phyloP scores from a whole-genome alignment of 2,888 invertebrate genomes.

The Epirrhoe tristata region DNA sequence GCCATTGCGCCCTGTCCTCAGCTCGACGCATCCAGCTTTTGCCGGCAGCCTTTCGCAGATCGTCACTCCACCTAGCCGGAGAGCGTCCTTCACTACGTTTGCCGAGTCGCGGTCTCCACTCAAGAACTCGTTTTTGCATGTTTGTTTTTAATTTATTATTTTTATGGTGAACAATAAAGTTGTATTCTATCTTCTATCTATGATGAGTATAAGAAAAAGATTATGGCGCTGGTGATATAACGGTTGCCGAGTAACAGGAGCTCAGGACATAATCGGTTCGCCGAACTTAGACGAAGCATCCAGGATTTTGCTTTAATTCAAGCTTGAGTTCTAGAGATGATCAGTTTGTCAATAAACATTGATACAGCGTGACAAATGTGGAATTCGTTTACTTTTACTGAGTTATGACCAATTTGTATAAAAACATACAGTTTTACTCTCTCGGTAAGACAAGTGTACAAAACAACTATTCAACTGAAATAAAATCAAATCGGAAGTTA shows the following conservation, averaged over 20 bases:
- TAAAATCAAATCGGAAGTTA: neutral
- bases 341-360: neutral
- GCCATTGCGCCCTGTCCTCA: too few relatives aligned
- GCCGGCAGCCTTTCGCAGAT: too few relatives aligned
- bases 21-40: too few relatives aligned
- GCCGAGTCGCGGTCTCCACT: too few relatives aligned
- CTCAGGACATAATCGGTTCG: neutral
- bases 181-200: too few relatives aligned
- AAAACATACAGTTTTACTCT: neutral
- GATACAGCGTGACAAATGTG: neutral
- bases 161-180: neutral
- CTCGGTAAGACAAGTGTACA: neutral
- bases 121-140: too few relatives aligned
- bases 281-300: neutral
- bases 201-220: neutral
- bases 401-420: too few relatives aligned
- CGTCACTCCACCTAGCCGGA: too few relatives aligned
- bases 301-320: neutral
- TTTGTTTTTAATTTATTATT: too few relatives aligned
- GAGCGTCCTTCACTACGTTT: too few relatives aligned
- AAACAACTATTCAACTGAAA: neutral
- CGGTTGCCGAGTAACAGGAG: neutral
- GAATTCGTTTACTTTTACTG: neutral
- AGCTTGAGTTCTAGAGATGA: neutral
- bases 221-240: neutral